These are phyloP conservation scores for Mobula hypostoma DNA, from an alignment of 2,113 vertebrate genomes.

Conservation along the genomic window DNA sequence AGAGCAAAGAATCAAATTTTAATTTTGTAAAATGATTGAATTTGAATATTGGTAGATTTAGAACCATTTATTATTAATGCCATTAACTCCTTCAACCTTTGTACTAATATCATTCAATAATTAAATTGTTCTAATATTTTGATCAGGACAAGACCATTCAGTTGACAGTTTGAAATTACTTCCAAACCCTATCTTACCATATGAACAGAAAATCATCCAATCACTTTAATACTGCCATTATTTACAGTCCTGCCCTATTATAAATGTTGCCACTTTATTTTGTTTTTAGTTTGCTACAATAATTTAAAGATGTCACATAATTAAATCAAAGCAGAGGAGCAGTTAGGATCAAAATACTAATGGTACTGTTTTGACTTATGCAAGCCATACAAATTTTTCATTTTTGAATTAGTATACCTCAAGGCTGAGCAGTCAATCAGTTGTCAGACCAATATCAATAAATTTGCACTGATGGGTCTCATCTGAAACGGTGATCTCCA, in stretches of 20 bases:
- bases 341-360: not conserved
- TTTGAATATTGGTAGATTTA: not conserved
- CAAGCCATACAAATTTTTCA: too few species aligned
- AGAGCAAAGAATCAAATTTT: not conserved
- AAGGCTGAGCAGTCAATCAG: not conserved
- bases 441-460: not conserved
- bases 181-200: not conserved
- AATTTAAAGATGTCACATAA: not conserved
- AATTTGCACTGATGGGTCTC: not conserved
- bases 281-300: not conserved
- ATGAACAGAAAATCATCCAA: not conserved
- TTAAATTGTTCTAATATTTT: not conserved
- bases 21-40: not conserved
- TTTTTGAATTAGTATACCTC: not conserved
- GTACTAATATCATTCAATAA: not conserved
- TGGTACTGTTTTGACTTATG: too few species aligned
- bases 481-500: too few species aligned
- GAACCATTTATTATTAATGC: not conserved
- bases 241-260: not conserved
- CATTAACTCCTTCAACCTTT: not conserved
- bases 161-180: not conserved
- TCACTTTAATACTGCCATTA: not conserved
- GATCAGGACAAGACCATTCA: not conserved
- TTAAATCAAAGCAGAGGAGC: not conserved
- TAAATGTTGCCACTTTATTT: not conserved